Conservation (phyloP, 35 echinoderm and acorn worm genomes). For the Holothuria glaberrima region DNA sequence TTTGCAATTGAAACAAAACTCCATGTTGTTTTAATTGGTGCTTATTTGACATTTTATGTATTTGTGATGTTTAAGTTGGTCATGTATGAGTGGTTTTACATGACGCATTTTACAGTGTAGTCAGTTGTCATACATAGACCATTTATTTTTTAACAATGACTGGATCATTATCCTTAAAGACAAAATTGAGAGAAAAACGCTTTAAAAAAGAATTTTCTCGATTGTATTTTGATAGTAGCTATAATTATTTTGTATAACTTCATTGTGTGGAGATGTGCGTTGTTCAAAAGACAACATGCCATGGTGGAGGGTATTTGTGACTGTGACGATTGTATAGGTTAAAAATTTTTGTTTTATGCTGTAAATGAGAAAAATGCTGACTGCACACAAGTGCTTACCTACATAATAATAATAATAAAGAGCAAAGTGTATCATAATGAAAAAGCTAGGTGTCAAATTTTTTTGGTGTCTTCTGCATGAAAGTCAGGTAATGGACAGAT, state of each 20-base stretch:
- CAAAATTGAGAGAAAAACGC: background rate
- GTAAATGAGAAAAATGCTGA: conserved; percentile 45
- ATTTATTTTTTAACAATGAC: conserved; percentile 10
- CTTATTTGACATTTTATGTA: too few relatives aligned
- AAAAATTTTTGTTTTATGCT: conserved; percentile 21
- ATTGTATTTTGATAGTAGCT: background rate
- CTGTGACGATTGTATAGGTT: conserved; percentile 33
- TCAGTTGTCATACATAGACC: background rate
- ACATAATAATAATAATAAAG: conserved; percentile 20
- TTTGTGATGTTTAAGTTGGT: too few relatives aligned
- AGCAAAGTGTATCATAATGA: too few relatives aligned
- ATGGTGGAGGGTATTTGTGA: conserved; percentile 9
- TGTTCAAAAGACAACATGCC: background rate
- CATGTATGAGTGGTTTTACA: too few relatives aligned
- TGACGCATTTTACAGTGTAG: too few relatives aligned
- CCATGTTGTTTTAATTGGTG: too few relatives aligned
- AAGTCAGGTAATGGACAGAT: too few relatives aligned
- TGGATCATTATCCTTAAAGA: conserved; percentile 3
- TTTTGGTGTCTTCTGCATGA: too few relatives aligned
- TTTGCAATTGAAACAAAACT: too few relatives aligned
- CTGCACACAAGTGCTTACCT: conserved; percentile 43
- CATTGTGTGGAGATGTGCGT: conserved; percentile 5
- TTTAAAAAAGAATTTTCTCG: conserved; percentile 20
- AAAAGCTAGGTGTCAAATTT: too few relatives aligned
- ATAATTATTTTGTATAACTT: conserved; percentile 32